Percentiles rank a stretch among this genome's conserved stretches.
Evolutionary conservation across 2,113 vertebrate genomes (phyloP).

Genomic region (Xyliphius kryptos): DNA sequence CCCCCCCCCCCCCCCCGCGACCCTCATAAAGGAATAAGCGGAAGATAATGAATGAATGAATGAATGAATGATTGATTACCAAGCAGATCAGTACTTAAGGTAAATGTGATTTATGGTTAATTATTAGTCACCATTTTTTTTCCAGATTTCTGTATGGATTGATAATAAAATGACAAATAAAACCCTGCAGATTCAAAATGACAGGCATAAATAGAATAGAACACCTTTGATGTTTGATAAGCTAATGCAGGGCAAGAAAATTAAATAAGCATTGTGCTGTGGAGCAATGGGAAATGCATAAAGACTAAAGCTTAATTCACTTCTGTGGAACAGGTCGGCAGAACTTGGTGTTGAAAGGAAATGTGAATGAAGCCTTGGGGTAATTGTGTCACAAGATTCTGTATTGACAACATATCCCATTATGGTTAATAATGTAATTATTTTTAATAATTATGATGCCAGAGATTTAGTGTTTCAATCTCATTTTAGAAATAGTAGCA

Average conservation of each 20-base stretch:
- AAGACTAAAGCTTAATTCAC: background rate
- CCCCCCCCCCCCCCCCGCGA: too few relatives aligned
- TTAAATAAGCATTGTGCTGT: conserved; percentile 16
- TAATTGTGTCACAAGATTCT: background rate
- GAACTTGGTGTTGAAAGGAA: background rate
- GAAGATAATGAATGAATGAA: too few relatives aligned
- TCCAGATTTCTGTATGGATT: conserved; percentile 8
- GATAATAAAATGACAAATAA: background rate
- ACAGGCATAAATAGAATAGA: conserved; percentile 15
- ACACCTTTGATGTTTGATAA: conserved; percentile 31
- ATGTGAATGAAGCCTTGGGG: background rate
- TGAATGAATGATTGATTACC: too few relatives aligned
- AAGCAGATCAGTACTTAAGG: too few relatives aligned
- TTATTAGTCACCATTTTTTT: background rate
- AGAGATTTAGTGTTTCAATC: too few relatives aligned
- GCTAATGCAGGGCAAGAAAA: conserved; percentile 28
- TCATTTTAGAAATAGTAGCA: too few relatives aligned
- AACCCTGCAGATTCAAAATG: conserved; percentile 4
- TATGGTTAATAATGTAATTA: too few relatives aligned
- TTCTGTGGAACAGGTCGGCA: background rate
- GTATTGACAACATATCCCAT: too few relatives aligned
- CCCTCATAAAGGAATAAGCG: too few relatives aligned
- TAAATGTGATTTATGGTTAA: too few relatives aligned
- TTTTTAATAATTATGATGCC: too few relatives aligned
- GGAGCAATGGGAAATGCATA: conserved; percentile 3